These are phyloP conservation scores for Plemyria rubiginata DNA, from an alignment of 2,888 invertebrate genomes.

Conservation along the genomic window DNA sequence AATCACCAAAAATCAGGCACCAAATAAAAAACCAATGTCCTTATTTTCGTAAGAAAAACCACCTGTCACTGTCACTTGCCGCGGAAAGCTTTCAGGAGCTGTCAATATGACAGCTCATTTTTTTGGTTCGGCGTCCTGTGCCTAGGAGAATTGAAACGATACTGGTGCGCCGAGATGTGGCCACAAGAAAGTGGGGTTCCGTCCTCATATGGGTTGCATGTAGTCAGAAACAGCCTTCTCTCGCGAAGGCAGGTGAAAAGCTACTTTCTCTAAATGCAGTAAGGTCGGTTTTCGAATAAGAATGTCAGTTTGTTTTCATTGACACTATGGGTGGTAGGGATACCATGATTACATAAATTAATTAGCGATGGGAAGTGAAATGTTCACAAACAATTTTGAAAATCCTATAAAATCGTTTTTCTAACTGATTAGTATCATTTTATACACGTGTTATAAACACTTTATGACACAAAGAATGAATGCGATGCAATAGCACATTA, in stretches of 20 bases:
- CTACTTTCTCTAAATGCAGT: neutral
- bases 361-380: neutral
- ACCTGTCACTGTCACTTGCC: conserved; percentile 51
- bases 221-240: conserved; percentile 34
- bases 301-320: conserved; percentile 33
- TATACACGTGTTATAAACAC: no score
- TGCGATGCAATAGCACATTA: no score
- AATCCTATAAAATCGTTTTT: no score
- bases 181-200: conserved; percentile 65
- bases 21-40: conserved; percentile 20
- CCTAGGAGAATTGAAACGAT: conserved; percentile 11
- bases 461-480: no score
- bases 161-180: conserved; percentile 45
- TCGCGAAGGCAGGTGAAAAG: conserved; percentile 8
- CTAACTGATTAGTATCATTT: no score
- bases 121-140: conserved; percentile 45
- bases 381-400: neutral
- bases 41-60: conserved; percentile 43
- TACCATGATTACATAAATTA: conserved; percentile 22
- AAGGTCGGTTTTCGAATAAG: conserved; percentile 12
- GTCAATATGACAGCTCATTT: conserved; percentile 49
- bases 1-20: conserved; percentile 46
- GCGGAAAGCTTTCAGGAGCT: conserved; percentile 42
- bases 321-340: conserved; percentile 36
- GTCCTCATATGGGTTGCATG: conserved; percentile 54